phyloP scores from a whole-genome alignment of 2,888 invertebrate species.

The Drosophila longiperda region DNA sequence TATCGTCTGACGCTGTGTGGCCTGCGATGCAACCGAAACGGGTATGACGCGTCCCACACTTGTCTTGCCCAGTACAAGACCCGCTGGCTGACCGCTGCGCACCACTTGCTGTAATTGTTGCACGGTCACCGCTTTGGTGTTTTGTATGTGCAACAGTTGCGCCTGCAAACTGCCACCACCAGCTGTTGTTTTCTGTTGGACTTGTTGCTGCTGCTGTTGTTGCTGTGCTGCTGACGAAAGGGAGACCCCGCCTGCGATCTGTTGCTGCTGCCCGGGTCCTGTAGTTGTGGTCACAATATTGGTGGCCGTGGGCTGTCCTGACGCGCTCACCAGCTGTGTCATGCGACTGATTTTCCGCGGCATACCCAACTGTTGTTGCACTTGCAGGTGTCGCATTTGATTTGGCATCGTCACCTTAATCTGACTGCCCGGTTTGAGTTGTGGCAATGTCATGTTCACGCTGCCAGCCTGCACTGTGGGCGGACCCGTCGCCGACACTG shows the following conservation, averaged over 20 bases:
- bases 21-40: conserved; percentile 87
- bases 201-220: conserved; percentile 60
- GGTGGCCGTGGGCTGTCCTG: conserved; percentile 71
- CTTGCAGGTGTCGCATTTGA: conserved; percentile 88
- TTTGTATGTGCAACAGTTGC: conserved; percentile 89
- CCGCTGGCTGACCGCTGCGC: conserved; percentile 87
- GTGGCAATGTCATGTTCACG: conserved; percentile 84
- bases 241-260: conserved; percentile 53
- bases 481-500: conserved; percentile 78
- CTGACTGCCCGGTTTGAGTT: conserved; percentile 84
- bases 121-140: conserved; percentile 88
- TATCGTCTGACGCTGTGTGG: conserved; percentile 86
- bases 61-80: conserved; percentile 87
- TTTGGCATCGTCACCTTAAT: conserved; percentile 87
- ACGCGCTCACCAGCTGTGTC: conserved; percentile 85
- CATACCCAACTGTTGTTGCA: conserved; percentile 87
- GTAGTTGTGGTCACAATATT: conserved; percentile 63
- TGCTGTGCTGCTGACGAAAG: conserved; percentile 56
- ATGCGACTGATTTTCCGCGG: conserved; percentile 88
- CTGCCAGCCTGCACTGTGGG: conserved; percentile 73
- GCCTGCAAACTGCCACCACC: conserved; percentile 87
- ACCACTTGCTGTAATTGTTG: conserved; percentile 91
- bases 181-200: conserved; percentile 75
- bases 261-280: conserved; percentile 61
- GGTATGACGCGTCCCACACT: conserved; percentile 89